phyloP scores from a whole-genome alignment of 2,888 invertebrate genomes.

The Dendrolimus pini region DNA sequence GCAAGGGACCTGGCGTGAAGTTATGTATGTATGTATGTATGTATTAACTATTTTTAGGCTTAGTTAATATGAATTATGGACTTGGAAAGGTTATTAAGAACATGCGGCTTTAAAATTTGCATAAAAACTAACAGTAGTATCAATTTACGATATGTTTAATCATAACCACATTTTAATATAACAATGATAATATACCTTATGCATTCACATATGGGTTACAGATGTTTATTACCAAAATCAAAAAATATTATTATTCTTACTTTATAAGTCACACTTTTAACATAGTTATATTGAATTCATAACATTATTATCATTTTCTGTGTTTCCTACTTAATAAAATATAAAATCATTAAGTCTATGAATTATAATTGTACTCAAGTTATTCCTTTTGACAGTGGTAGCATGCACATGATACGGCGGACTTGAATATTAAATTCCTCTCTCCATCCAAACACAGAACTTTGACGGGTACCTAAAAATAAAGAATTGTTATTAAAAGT shows the following conservation, averaged over 20 bases:
- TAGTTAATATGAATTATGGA: no score
- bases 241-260: conserved; percentile 7
- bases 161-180: neutral
- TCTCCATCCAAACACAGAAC: conserved; percentile 88
- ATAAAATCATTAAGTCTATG: no score
- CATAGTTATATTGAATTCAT: neutral
- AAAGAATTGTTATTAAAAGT: conserved; percentile 4
- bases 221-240: conserved; percentile 8
- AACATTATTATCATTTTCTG: neutral
- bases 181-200: neutral
- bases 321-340: no score
- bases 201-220: neutral
- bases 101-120: neutral
- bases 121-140: neutral
- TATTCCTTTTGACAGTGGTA: conserved; percentile 90
- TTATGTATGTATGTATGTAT: no score
- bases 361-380: conserved; percentile 5
- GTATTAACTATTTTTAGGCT: no score
- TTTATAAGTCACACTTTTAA: conserved; percentile 34
- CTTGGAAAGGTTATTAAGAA: no score
- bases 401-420: conserved; percentile 88
- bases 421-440: conserved; percentile 87
- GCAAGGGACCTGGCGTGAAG: no score
- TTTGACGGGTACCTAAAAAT: conserved; percentile 81
- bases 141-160: conserved; percentile 30